These are phyloP conservation scores for Luidia sarsii DNA, from an alignment of 53 echinoderm and acorn worm genomes.

Conservation along the genomic window DNA sequence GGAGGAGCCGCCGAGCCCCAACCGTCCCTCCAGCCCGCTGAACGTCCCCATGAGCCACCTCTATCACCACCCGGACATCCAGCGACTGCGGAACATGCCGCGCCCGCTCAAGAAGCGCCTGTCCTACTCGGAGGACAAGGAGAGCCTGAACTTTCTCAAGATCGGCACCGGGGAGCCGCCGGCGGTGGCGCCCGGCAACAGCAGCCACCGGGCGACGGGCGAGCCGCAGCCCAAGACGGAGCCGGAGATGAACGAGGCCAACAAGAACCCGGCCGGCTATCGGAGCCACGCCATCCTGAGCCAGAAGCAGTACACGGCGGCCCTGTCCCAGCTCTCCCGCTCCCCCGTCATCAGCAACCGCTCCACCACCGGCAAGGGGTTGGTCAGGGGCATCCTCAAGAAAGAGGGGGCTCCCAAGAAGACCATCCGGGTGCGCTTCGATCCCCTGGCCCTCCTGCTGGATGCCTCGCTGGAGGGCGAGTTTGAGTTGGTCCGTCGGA, in stretches of 20 bases:
- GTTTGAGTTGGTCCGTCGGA: slow-evolving; percentile 86
- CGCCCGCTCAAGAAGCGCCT: slow-evolving; percentile 91
- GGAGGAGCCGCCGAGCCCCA: slow-evolving; percentile 68
- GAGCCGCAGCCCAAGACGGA: slow-evolving; percentile 37
- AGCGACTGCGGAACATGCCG: slow-evolving; percentile 91
- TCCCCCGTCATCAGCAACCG: slow-evolving; percentile 77
- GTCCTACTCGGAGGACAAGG: slow-evolving; percentile 93
- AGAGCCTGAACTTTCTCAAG: slow-evolving; percentile 80
- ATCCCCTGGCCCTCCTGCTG: slow-evolving; percentile 91
- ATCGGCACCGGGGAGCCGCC: slow-evolving; percentile 31
- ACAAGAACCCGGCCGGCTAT: slow-evolving; percentile 27
- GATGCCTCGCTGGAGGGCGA: slow-evolving; percentile 98
- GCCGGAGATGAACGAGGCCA: slow-evolving; percentile 7
- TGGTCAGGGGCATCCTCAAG: slow-evolving; percentile 83
- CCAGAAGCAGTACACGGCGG: slow-evolving; percentile 83
- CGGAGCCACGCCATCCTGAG: slow-evolving; percentile 83
- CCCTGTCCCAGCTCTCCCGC: slow-evolving; percentile 76
- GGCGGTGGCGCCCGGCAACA: neutral
- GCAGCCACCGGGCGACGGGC: too few species aligned
- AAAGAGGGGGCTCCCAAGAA: slow-evolving; percentile 71
- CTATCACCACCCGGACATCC: slow-evolving; percentile 73
- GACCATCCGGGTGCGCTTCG: slow-evolving; percentile 86
- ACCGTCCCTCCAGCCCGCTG: slow-evolving; percentile 83
- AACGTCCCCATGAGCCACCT: slow-evolving; percentile 72
- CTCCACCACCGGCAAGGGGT: slow-evolving; percentile 55